Base-by-base conservation (phyloP, 1,140 invertebrate genomes). In the Heliconius nattereri region DNA sequence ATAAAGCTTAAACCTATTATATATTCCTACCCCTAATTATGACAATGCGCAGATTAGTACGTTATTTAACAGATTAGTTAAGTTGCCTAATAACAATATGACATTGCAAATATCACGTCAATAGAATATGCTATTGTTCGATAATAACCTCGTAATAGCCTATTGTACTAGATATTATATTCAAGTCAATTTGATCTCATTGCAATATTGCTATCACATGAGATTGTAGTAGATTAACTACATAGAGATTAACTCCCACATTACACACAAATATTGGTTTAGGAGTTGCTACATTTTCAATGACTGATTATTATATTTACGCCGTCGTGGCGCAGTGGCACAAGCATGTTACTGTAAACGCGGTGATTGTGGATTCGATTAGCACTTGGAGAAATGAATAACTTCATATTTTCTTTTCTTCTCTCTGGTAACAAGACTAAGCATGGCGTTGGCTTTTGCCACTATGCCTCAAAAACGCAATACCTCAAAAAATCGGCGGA, bases 91-190 rank as follows among this genome's bases (percentile, higher is more conserved):
- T 54, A 54, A 54, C 52, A 20, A 57, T 57, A 19, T 57, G 54
- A 57, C 54, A 57, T 23, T 57, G 7, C 7, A 23, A n/a, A 20
- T 7, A 57, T 57, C n/a, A 7, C 54, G 9, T 23, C 54, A 23
- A 57, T 57, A 57, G 54, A 57, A 57, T 57, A 57, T 57, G n/a
- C n/a, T 57, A 57, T 57, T 57, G 54, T 57, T 57, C 54, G 19
- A 57, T 57, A 57, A 57, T 57, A 8, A 9, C 7, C 7, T 23
- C 7, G 23, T 57, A 57, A 23, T 57, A 57, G 7, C 7, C 20
- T 57, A 57, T 57, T 57, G 54, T 57, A n/a, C 20, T n/a, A 57
- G 54, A 19, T 19, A 57, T 57, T 57, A 57, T n/a, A 57, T 57
- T n/a, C 54, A 23, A 57, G 54, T 23, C n/a, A 57, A n/a, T 57